Evolutionary conservation across 2,888 invertebrate species (phyloP).

Genomic region (Coecobrya sp.): DNA sequence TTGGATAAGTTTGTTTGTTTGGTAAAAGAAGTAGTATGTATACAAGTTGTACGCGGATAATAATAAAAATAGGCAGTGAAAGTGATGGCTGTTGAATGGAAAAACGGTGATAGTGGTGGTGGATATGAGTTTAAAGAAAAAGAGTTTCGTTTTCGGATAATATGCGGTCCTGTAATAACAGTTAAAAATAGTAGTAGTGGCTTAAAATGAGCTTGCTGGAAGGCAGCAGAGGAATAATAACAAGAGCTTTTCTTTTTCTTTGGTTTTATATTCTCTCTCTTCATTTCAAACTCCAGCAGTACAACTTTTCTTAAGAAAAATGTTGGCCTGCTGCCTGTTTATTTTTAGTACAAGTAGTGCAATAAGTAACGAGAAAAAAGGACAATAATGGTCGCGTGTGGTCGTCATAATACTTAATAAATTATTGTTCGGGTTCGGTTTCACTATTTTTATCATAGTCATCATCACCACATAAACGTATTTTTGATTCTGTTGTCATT

Average conservation of each 20-base stretch:
- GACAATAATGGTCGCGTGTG: conserved; percentile 2
- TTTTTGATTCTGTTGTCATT: neutral
- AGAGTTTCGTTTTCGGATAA: neutral
- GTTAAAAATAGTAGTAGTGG: neutral
- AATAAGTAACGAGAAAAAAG: neutral
- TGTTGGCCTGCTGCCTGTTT: no score
- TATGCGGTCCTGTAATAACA: neutral
- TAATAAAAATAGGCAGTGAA: neutral
- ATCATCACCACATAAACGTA: no score
- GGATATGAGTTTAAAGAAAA: no score
- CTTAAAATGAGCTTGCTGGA: neutral
- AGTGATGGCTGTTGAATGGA: neutral
- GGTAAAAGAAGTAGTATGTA: neutral
- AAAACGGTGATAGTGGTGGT: neutral
- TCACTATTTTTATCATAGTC: neutral
- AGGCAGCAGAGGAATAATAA: neutral
- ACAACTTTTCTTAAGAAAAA: no score
- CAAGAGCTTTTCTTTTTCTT: no score
- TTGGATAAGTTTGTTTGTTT: neutral
- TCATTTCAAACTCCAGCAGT: no score
- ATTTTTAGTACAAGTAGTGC: no score
- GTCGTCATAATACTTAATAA: no score
- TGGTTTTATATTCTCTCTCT: no score
- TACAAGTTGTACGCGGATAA: neutral
- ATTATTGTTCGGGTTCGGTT: no score